phyloP scores from a whole-genome alignment of 2,888 invertebrate genomes.

The Cecidostiba fungosa region DNA sequence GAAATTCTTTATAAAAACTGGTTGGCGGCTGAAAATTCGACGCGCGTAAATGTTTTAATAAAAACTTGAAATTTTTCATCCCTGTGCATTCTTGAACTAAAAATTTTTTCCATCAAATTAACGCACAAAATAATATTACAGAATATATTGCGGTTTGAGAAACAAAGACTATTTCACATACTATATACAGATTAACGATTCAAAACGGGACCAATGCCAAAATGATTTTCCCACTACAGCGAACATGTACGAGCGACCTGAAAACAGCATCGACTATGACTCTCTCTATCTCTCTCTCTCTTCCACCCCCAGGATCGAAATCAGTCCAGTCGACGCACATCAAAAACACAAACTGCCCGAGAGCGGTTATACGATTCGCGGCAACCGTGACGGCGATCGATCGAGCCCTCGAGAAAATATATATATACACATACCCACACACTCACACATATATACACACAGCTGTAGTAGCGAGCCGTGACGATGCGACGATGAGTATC shows the following conservation, averaged over 20 bases:
- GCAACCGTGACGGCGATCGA: constrained; percentile 27
- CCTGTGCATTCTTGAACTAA: neutral
- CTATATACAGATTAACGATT: too few species aligned
- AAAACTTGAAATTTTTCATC: neutral
- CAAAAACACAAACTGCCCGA: neutral
- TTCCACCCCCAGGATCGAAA: neutral
- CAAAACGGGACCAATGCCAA: too few species aligned
- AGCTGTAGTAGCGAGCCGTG: neutral
- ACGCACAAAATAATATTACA: too few species aligned
- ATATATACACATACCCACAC: neutral
- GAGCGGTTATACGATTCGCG: neutral
- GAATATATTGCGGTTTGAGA: too few species aligned
- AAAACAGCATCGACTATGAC: neutral
- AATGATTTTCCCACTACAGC: neutral
- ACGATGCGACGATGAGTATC: constrained; percentile 67
- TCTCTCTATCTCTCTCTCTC: neutral
- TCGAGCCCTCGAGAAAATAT: constrained; percentile 52
- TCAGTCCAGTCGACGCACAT: neutral
- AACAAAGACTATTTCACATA: too few species aligned
- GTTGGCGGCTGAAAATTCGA: too few species aligned
- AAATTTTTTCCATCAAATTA: neutral
- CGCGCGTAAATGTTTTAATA: neutral
- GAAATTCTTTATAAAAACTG: neutral
- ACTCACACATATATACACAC: neutral
- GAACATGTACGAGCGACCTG: neutral